phyloP scores from a whole-genome alignment of 2,113 vertebrate species.

The Notechis scutatus region DNA sequence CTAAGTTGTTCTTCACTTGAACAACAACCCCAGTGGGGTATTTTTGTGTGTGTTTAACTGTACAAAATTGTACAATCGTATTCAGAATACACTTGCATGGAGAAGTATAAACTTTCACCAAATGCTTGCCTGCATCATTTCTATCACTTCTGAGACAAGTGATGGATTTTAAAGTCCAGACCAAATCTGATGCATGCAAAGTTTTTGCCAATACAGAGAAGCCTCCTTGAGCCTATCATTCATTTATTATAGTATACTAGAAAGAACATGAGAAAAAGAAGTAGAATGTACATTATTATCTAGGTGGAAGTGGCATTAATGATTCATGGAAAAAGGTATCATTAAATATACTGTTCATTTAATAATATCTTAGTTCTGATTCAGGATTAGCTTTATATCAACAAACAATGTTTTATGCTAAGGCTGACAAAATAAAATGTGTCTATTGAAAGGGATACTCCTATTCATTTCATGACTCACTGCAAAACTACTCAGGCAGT shows the following conservation, averaged over 20 bases:
- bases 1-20: not conserved
- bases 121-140: not conserved
- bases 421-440: not conserved
- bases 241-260: not conserved
- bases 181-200: not conserved
- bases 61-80: not conserved
- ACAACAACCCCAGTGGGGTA: constrained; percentile 5
- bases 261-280: not conserved
- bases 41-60: not conserved
- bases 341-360: not conserved
- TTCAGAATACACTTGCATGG: not conserved
- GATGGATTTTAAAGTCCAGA: not conserved
- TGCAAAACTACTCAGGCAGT: not conserved
- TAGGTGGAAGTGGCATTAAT: not conserved
- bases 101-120: not conserved
- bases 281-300: not conserved
- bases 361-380: not conserved
- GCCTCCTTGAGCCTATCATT: too few relatives aligned
- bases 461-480: not conserved
- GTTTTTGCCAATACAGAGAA: not conserved
- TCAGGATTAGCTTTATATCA: not conserved
- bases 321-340: not conserved
- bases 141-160: not conserved
- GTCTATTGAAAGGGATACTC: not conserved
- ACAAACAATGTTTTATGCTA: not conserved